These are phyloP conservation scores for cattle (Bos taurus) DNA, from an alignment of 2,113 vertebrate species.

Conservation along the genomic window ARS-UCD2.0 NC_037332.1:81209001-81209500, in stretches of 20 bases:
- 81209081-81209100: not conserved
- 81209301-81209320: not conserved
- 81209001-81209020: not conserved
- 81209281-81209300: not conserved
- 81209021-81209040: constrained; percentile 18
- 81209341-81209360: not conserved
- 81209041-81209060: not conserved
- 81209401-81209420: not conserved
- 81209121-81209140: not conserved
- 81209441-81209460: not conserved
- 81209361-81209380: not conserved
- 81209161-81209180: constrained; percentile 29
- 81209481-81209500: not conserved
- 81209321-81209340: not conserved
- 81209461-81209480: not conserved
- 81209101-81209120: not conserved
- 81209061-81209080: not conserved
- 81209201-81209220: not conserved
- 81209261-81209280: constrained; percentile 64
- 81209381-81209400: constrained; percentile 24
- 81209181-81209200: constrained; percentile 39
- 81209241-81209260: constrained; percentile 53
- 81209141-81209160: not conserved
- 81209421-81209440: constrained; percentile 17
- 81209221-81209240: not conserved